Evolutionary conservation across 2,888 invertebrate species (phyloP).

Genomic region (Lasiommata megera): DNA sequence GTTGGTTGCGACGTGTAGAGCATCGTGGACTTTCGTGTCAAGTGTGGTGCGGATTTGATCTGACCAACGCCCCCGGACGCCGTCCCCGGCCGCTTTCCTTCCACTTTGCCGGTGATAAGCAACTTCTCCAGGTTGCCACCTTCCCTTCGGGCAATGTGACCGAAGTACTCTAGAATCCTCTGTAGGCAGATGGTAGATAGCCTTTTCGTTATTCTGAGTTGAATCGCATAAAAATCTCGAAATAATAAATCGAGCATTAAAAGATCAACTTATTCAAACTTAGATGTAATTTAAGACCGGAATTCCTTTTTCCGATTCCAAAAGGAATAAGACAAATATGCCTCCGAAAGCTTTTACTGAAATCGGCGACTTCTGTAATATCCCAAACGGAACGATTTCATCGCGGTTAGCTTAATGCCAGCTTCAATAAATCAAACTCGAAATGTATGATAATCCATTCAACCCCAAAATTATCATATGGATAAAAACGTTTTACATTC

Average conservation of each 20-base stretch:
- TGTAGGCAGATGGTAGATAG: too few species aligned
- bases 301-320: slow-evolving; percentile 44
- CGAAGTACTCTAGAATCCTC: too few species aligned
- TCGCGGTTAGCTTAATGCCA: slow-evolving; percentile 7
- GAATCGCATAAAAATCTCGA: not conserved
- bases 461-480: not conserved
- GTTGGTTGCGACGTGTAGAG: too few species aligned
- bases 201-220: too few species aligned
- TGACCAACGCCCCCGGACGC: too few species aligned
- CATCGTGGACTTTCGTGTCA: too few species aligned
- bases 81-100: too few species aligned
- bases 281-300: slow-evolving; percentile 48
- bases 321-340: slow-evolving; percentile 55
- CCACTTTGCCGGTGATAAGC: too few species aligned
- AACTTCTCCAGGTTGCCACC: too few species aligned
- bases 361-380: slow-evolving; percentile 27
- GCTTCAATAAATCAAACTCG: slow-evolving; percentile 8
- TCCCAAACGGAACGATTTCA: slow-evolving; percentile 2
- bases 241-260: slow-evolving; percentile 43
- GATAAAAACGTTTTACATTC: slow-evolving; percentile 7
- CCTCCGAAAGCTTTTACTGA: slow-evolving; percentile 46
- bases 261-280: slow-evolving; percentile 44
- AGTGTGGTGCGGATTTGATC: too few species aligned
- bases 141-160: too few species aligned
- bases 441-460: slow-evolving; percentile 8